phyloP scores from a whole-genome alignment of 2,888 invertebrate genomes.

The Tetragonula carbonaria region DNA sequence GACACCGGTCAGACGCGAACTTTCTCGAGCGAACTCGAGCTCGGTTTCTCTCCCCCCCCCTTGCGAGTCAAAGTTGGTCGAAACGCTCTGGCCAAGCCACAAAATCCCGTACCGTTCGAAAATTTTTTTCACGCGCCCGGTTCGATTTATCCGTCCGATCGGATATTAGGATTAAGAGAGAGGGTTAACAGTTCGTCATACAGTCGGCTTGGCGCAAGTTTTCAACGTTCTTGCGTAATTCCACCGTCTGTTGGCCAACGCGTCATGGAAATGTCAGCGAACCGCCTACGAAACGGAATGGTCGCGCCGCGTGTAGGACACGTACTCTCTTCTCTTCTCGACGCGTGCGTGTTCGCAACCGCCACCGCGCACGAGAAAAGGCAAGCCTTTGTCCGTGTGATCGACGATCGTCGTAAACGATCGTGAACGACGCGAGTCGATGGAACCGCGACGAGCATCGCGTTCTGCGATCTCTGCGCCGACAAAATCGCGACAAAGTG shows the following conservation, averaged over 20 bases:
- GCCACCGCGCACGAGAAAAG: slow-evolving; percentile 21
- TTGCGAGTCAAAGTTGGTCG: neutral
- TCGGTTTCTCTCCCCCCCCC: neutral
- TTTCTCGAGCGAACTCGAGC: slow-evolving; percentile 19
- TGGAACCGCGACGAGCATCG: slow-evolving; percentile 13
- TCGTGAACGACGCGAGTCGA: slow-evolving; percentile 30
- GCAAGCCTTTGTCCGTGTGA: slow-evolving; percentile 56
- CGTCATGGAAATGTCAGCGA: slow-evolving; percentile 76
- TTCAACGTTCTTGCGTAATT: slow-evolving; percentile 72
- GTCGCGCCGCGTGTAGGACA: slow-evolving; percentile 75
- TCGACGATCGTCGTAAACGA: slow-evolving; percentile 47
- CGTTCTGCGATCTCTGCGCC: neutral
- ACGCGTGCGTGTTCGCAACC: neutral
- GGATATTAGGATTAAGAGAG: neutral
- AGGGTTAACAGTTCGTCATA: slow-evolving; percentile 58
- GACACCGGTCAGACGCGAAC: neutral
- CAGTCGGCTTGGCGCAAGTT: slow-evolving; percentile 55
- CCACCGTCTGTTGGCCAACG: slow-evolving; percentile 70
- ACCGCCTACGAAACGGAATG: slow-evolving; percentile 75
- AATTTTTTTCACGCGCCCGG: neutral
- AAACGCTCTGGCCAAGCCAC: neutral
- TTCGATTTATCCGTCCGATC: neutral
- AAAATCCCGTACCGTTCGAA: neutral
- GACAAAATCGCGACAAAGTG: neutral
- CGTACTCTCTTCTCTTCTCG: slow-evolving; percentile 65